Conservation (phyloP, 1,140 invertebrate genomes). For the Drosophila ironensis region DNA sequence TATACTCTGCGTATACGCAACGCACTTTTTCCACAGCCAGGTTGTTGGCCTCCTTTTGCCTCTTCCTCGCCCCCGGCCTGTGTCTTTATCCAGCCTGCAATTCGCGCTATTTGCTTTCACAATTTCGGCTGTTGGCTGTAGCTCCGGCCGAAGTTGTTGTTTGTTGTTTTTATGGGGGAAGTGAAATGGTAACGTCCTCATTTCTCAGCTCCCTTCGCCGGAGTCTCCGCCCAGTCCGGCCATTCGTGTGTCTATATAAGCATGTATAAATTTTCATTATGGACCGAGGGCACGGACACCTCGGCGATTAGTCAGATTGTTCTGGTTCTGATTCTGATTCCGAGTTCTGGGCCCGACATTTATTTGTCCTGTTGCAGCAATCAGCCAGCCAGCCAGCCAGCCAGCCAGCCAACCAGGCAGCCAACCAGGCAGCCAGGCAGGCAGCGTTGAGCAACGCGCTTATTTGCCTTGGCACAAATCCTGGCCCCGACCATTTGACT, state of each 20-base stretch:
- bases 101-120: conserved; percentile 68
- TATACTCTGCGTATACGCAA: conserved; percentile 78
- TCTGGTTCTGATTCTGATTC: conserved; percentile 62
- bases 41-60: conserved; percentile 20
- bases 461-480: conserved; percentile 73
- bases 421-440: no score
- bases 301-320: background rate
- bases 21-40: conserved; percentile 28
- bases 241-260: conserved; percentile 3
- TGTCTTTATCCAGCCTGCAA: conserved; percentile 26
- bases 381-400: no score
- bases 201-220: background rate
- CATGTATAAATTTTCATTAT: conserved; percentile 61
- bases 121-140: conserved; percentile 65
- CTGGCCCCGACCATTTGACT: conserved; percentile 53
- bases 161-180: conserved; percentile 54
- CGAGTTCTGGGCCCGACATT: conserved; percentile 3
- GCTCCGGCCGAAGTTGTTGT: conserved; percentile 44
- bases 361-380: conserved; percentile 70
- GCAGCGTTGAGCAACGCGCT: conserved; percentile 24
- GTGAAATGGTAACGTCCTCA: conserved; percentile 35
- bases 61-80: background rate
- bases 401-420: no score
- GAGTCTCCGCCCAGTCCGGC: background rate
- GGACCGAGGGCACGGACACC: conserved; percentile 37